Percentiles rank a stretch among this genome's conserved stretches.
Evolutionary conservation across 2,888 invertebrate genomes (phyloP).

Genomic region (Pinctada fucata): DNA sequence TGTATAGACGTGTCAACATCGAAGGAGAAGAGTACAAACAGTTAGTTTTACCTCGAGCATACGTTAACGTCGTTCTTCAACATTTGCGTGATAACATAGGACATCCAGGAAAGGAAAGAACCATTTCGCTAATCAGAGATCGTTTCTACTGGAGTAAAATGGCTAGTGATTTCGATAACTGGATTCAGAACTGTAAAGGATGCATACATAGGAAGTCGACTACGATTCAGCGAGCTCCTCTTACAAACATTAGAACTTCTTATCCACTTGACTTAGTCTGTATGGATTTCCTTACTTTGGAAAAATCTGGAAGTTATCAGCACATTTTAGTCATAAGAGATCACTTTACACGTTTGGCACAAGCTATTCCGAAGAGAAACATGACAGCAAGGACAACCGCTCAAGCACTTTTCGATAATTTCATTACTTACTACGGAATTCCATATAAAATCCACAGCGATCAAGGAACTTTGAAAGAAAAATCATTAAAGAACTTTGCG

Average conservation of each 20-base stretch:
- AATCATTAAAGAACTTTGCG: neutral
- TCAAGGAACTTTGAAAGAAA: neutral
- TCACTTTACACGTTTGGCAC: neutral
- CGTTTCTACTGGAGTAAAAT: neutral
- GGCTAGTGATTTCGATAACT: neutral
- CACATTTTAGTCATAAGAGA: slow-evolving; percentile 18
- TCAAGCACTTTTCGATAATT: slow-evolving; percentile 5
- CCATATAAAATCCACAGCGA: too few species aligned
- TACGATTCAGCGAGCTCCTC: neutral
- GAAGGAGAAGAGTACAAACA: neutral
- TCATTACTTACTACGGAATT: slow-evolving; percentile 13
- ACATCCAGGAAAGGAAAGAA: neutral
- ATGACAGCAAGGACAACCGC: slow-evolving; percentile 9
- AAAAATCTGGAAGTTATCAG: slow-evolving; percentile 20
- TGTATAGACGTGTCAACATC: neutral
- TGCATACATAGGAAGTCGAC: neutral
- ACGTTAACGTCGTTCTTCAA: neutral
- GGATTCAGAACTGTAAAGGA: neutral
- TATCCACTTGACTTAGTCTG: neutral
- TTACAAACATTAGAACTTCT: neutral
- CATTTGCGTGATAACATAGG: neutral
- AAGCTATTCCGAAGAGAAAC: slow-evolving; percentile 9
- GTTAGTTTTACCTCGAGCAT: neutral
- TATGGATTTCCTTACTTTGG: slow-evolving; percentile 5
- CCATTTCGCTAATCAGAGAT: neutral